phyloP scores from a whole-genome alignment of 2,797 vertebrate genomes.

The Neosilurus mollespiculum region DNA sequence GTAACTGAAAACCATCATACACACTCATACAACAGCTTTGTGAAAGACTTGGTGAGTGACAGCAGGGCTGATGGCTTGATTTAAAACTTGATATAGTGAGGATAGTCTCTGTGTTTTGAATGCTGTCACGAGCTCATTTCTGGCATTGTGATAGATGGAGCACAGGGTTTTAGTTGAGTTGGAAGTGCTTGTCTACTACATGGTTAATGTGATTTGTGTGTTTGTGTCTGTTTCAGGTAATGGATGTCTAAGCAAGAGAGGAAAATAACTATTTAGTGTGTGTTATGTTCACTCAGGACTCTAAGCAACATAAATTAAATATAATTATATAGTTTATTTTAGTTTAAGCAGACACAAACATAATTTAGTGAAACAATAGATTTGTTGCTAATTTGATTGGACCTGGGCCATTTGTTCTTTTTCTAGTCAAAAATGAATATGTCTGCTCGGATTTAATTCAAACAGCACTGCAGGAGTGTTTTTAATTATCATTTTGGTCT shows the following conservation, averaged over 20 bases:
- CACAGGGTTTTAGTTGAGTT: neutral
- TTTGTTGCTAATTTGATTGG: neutral
- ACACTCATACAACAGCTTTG: neutral
- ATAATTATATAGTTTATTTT: neutral
- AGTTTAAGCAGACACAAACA: neutral
- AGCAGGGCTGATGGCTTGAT: neutral
- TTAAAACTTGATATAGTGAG: conserved; percentile 19
- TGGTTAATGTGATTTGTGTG: neutral
- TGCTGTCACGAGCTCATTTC: conserved; percentile 7
- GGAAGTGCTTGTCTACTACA: neutral
- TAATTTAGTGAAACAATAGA: no score
- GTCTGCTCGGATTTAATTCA: neutral
- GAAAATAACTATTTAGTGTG: neutral
- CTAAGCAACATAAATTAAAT: neutral
- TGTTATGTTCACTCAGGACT: no score
- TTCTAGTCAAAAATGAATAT: neutral
- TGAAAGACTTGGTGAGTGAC: conserved; percentile 3
- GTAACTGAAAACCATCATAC: neutral
- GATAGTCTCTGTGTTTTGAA: conserved; percentile 2
- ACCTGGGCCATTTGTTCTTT: neutral
- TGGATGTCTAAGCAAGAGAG: neutral
- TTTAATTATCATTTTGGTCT: neutral
- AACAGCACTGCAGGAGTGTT: neutral
- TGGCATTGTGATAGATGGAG: neutral
- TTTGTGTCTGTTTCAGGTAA: neutral